Conservation (phyloP, 2,797 vertebrate species). For the Trematomus bernacchii region DNA sequence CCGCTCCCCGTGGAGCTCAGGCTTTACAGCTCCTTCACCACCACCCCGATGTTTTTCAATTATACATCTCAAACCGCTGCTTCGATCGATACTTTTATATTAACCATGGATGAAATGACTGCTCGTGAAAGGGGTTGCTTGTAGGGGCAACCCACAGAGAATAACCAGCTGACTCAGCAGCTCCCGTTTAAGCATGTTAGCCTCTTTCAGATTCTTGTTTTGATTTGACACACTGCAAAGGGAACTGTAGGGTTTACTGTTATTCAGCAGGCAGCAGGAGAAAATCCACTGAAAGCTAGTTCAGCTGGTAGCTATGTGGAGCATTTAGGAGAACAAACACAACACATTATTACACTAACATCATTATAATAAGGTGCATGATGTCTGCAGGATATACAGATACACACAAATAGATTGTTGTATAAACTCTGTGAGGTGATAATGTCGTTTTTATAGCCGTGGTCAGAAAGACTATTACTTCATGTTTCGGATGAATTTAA, state of each 20-base stretch:
- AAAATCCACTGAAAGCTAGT: background rate
- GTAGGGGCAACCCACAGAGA: background rate
- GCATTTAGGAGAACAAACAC: background rate
- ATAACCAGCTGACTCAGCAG: background rate
- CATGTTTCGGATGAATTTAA: background rate
- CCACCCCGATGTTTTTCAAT: background rate
- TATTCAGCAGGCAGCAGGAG: background rate
- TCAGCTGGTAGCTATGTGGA: background rate
- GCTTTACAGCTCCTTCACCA: conserved; percentile 2
- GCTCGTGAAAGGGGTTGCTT: background rate
- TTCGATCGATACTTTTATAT: conserved; percentile 1
- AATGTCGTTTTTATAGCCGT: background rate
- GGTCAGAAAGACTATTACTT: background rate
- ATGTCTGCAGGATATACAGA: background rate
- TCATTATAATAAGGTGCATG: background rate
- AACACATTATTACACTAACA: background rate
- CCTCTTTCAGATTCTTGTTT: background rate
- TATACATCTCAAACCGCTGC: background rate
- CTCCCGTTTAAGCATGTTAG: background rate
- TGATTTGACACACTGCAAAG: background rate
- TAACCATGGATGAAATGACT: background rate
- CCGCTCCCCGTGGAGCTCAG: conserved; percentile 25
- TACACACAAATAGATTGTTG: background rate
- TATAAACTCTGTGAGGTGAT: background rate
- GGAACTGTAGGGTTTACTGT: background rate